Evolutionary conservation across 2,797 vertebrate genomes (phyloP).

Genomic region (Falco novaeseelandiae): DNA sequence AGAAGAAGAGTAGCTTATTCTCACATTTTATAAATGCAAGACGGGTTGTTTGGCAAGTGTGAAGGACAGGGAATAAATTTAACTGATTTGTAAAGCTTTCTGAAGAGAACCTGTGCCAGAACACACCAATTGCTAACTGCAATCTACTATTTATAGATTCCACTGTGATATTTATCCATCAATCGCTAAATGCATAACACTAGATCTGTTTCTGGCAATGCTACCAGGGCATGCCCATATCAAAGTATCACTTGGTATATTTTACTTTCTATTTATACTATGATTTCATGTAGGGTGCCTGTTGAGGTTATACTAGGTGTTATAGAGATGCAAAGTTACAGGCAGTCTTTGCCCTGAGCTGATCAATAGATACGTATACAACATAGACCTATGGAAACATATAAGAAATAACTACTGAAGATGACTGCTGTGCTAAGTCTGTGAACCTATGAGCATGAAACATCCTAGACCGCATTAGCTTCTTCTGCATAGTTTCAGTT

Average conservation of each 20-base stretch:
- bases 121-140: not conserved
- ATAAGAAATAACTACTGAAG: not conserved
- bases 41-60: not conserved
- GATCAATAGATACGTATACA: not conserved
- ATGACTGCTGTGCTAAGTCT: not conserved
- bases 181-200: not conserved
- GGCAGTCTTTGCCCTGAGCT: not conserved
- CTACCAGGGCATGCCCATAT: not conserved
- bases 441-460: not conserved
- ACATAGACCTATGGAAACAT: not conserved
- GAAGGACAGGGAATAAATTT: not conserved
- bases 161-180: constrained; percentile 39
- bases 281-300: not conserved
- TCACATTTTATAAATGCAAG: not conserved
- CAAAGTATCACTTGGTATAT: not conserved
- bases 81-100: constrained; percentile 27
- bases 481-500: not conserved
- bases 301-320: not conserved
- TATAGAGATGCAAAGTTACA: not conserved
- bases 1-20: not conserved
- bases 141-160: constrained; percentile 15
- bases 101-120: not conserved
- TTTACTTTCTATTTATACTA: constrained; percentile 20
- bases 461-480: not conserved
- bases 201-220: constrained; percentile 17